A percentile compares a stretch with the other conserved stretches of the same genome.
Conservation (phyloP, 2,888 invertebrate genomes). For the Sinopyrophorus schimmeli region DNA sequence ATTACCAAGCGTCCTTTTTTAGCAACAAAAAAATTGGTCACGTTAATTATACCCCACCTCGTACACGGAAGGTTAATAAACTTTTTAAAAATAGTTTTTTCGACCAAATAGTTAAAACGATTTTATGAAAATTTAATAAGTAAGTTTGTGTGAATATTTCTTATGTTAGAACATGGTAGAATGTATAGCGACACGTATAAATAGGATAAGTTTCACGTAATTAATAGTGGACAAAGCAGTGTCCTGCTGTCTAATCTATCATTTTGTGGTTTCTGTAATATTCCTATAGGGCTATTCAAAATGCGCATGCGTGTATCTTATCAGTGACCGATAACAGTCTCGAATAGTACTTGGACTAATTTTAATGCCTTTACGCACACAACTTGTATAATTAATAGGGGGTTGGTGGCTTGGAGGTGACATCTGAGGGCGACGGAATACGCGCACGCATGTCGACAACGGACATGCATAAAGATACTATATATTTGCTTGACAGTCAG, state of each 20-base stretch:
- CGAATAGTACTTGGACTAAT: slow-evolving; percentile 52
- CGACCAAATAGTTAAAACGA: too few species aligned
- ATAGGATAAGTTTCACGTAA: slow-evolving; percentile 40
- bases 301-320: slow-evolving; percentile 48
- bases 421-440: slow-evolving; percentile 30
- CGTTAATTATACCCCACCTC: too few species aligned
- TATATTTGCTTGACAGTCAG: slow-evolving; percentile 33
- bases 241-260: slow-evolving; percentile 40
- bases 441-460: slow-evolving; percentile 32
- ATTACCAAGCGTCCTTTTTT: too few species aligned
- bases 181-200: slow-evolving; percentile 33
- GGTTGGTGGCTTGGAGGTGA: slow-evolving; percentile 32
- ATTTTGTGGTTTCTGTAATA: slow-evolving; percentile 36
- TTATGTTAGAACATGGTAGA: too few species aligned
- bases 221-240: slow-evolving; percentile 36
- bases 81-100: too few species aligned
- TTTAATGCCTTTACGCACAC: slow-evolving; percentile 55
- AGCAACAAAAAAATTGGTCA: too few species aligned
- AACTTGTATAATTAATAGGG: slow-evolving; percentile 49
- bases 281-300: slow-evolving; percentile 36
- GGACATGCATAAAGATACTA: slow-evolving; percentile 38
- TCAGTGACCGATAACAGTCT: slow-evolving; percentile 45
- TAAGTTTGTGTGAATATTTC: too few species aligned
- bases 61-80: too few species aligned
- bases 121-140: too few species aligned